Conservation (phyloP, 2,888 invertebrate species). For the Nemotelus pantherinus region DNA sequence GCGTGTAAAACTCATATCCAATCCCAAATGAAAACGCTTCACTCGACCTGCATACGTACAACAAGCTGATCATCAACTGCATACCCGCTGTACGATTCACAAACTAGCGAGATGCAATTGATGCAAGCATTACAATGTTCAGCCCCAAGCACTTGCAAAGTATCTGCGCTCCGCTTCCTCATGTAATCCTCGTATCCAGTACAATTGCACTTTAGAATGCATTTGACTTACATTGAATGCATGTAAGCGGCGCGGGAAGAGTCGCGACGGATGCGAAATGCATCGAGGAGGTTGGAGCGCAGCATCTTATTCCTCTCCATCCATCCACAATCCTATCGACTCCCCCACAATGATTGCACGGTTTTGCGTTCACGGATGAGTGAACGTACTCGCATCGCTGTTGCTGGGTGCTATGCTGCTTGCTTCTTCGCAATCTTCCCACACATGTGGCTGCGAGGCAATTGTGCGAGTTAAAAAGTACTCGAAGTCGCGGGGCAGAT, state of each 20-base stretch:
- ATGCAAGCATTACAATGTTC: too few species aligned
- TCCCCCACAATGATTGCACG: neutral
- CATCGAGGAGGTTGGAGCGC: neutral
- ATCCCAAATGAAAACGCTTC: too few species aligned
- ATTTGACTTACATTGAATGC: slow-evolving; percentile 46
- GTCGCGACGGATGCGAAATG: neutral
- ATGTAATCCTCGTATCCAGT: slow-evolving; percentile 66
- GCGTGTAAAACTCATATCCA: too few species aligned
- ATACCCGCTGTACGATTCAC: too few species aligned
- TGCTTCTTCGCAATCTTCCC: neutral
- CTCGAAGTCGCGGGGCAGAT: neutral
- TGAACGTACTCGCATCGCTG: neutral
- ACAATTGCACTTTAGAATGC: slow-evolving; percentile 60
- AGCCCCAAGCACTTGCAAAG: slow-evolving; percentile 55
- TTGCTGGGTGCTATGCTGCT: neutral
- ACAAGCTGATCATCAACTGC: too few species aligned
- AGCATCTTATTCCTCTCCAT: neutral
- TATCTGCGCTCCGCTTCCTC: slow-evolving; percentile 64
- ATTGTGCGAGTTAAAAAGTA: slow-evolving; percentile 25
- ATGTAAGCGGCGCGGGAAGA: neutral
- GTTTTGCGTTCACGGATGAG: neutral
- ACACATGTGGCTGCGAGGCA: slow-evolving; percentile 12
- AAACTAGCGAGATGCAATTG: too few species aligned
- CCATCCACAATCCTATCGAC: neutral
- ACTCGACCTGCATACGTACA: too few species aligned